A percentile compares a stretch with the other conserved stretches of the same genome.
phyloP scores from a whole-genome alignment of 2,888 invertebrate genomes.

The Ramazzottius varieornatus region DNA sequence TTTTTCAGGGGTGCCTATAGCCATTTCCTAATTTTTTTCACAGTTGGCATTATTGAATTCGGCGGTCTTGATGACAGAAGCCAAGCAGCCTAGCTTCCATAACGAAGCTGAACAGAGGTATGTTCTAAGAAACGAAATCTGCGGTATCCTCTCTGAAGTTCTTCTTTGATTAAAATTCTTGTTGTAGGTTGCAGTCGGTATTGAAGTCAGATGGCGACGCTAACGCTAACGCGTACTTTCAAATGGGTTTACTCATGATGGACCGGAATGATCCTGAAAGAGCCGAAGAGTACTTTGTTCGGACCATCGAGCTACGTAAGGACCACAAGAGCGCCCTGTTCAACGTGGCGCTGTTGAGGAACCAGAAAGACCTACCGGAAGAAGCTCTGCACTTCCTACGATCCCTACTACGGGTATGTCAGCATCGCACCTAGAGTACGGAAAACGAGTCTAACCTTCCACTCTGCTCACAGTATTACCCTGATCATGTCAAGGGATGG shows the following conservation, averaged over 20 bases:
- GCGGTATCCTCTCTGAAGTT: neutral
- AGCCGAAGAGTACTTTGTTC: neutral
- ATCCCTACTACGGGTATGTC: conserved; percentile 12
- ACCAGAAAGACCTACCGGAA: conserved; percentile 16
- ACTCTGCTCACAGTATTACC: neutral
- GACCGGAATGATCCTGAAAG: neutral
- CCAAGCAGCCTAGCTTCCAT: neutral
- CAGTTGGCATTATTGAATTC: conserved; percentile 9
- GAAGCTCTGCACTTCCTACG: conserved; percentile 18
- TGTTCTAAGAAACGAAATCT: neutral
- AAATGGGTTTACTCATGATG: neutral
- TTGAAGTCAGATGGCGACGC: too few species aligned
- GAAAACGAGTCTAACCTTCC: neutral
- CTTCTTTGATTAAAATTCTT: neutral
- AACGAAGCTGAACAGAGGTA: neutral
- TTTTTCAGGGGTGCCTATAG: too few species aligned
- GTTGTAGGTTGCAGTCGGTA: too few species aligned
- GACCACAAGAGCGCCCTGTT: conserved; percentile 21
- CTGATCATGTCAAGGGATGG: neutral
- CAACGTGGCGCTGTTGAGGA: conserved; percentile 18
- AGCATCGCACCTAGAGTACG: neutral
- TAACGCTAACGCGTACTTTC: neutral
- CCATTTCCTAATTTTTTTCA: too few species aligned
- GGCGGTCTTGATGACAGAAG: neutral
- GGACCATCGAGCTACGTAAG: conserved; percentile 14